A percentile compares a stretch with the other conserved stretches of the same genome.
phyloP scores from a whole-genome alignment of 35 echinoderm and acorn worm genomes.

The Anneissia japonica region DNA sequence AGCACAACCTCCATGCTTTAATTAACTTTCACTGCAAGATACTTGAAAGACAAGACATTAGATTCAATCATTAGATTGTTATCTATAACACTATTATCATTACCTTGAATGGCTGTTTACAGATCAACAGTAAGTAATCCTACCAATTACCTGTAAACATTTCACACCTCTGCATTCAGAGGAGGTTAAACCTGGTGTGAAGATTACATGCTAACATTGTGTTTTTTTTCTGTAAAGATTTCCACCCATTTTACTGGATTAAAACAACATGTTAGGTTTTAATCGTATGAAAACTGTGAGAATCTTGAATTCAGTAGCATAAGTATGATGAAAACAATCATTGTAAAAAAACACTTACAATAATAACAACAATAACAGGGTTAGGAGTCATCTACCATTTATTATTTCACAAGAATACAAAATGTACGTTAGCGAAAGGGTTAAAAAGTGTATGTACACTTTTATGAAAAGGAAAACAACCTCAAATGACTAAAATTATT shows the following conservation, averaged over 20 bases:
- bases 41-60: not conserved
- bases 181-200: not conserved
- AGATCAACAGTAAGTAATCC: not conserved
- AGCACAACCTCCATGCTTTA: not conserved
- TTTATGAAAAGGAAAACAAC: too few species aligned
- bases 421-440: too few species aligned
- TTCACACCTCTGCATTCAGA: not conserved
- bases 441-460: too few species aligned
- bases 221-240: not conserved
- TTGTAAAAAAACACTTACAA: too few species aligned
- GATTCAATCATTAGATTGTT: not conserved
- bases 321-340: too few species aligned
- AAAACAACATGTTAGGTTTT: not conserved
- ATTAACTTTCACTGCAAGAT: not conserved
- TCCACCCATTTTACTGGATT: not conserved
- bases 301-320: too few species aligned
- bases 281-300: too few species aligned
- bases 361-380: too few species aligned
- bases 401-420: too few species aligned
- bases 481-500: too few species aligned
- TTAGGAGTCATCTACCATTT: too few species aligned
- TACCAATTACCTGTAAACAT: not conserved
- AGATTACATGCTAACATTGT: not conserved
- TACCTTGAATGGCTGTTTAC: not conserved
- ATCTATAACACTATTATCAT: not conserved